Evolutionary conservation across 2,888 invertebrate species (phyloP), one percentile per base, ranked within the genome.

Genomic region (Cerastis rubricosa): DNA sequence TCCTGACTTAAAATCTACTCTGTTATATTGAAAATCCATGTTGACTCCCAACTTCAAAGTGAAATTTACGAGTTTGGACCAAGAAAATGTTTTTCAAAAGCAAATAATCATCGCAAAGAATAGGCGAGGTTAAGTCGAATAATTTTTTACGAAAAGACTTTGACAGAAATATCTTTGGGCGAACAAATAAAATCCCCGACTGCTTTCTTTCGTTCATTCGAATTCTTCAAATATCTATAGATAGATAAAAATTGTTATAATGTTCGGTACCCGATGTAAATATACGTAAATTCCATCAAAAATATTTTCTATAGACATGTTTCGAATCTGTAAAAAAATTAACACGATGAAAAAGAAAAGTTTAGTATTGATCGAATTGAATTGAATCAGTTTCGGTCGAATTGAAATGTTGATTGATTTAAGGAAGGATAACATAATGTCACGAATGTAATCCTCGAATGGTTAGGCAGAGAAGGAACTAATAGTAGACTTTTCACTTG

Each of bases 281-380:
- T 76, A 74, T 80, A 71, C 35, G 47, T 65, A 72, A 73, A 78
- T 81, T 87, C 47, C 57, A 72, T 68, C 51, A 73, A 59, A 70
- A 68, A 80, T 74, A 51, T 68, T 65, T 80, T 87, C 71, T 70
- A 82, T 72, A 74, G 59, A 77, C 65, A 11, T 77, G 65, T 72
- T 77, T 73, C 68, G 63, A 84, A 80, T 78, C 69, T 73, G 78
- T 75, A 67, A 76, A 85, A 57, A 74, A 49, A 47, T 35, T 57
- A 25, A 22, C 65, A 51, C 11, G 12, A 63, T 17, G n/a, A 2
- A 35, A 35, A 35, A 3, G 3, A 67, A 72, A 61, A 47, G n/a
- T 22, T 47, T 2, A 63, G 11, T 49, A 47, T 73, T 70, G 19
- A 66, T 75, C 3, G 17, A 71, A 63, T 40, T n/a, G n/a, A n/a